Evolutionary conservation across 2,113 vertebrate species (phyloP).

Genomic region (Corvus cornix): DNA sequence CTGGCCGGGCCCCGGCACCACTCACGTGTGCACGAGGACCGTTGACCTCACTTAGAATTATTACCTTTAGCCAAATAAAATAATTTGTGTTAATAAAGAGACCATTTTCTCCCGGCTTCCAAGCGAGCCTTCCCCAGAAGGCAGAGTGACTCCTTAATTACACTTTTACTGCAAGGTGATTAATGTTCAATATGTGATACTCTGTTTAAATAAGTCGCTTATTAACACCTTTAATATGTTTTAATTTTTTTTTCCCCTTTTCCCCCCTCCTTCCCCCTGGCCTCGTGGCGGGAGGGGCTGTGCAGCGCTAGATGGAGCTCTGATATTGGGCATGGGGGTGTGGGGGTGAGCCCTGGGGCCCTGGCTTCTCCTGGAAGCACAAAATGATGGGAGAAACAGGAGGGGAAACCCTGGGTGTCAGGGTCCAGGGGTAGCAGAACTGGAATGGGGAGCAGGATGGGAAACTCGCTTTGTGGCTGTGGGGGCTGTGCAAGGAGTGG

Average conservation of each 20-base stretch:
- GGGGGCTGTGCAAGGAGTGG: rapidly evolving
- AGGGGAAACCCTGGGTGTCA: rapidly evolving
- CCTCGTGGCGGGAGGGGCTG: neutral
- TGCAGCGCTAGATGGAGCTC: constrained; percentile 71
- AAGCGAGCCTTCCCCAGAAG: constrained; percentile 59
- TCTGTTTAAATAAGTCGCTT: constrained; percentile 68
- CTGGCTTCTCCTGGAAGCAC: neutral
- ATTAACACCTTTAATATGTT: constrained; percentile 63
- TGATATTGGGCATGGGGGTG: neutral
- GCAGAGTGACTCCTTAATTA: constrained; percentile 70
- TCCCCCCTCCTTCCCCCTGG: neutral
- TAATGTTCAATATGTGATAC: constrained; percentile 72
- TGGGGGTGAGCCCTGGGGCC: neutral
- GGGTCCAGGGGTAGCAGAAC: rapidly evolving
- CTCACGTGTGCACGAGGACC: constrained; percentile 21
- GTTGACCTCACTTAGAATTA: constrained; percentile 81
- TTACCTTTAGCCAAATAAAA: constrained; percentile 85
- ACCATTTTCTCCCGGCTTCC: constrained; percentile 64
- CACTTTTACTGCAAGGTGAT: constrained; percentile 71
- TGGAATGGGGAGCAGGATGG: rapidly evolving
- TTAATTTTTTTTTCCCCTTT: constrained; percentile 28
- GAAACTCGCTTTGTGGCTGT: rapidly evolving
- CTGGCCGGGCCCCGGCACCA: constrained; percentile 41
- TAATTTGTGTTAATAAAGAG: constrained; percentile 83
- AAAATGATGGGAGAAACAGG: neutral